Percentiles rank a stretch among this genome's conserved stretches.
Evolutionary conservation across 2,888 invertebrate genomes (phyloP).

Genomic region (Drosophila kuntzei): DNA sequence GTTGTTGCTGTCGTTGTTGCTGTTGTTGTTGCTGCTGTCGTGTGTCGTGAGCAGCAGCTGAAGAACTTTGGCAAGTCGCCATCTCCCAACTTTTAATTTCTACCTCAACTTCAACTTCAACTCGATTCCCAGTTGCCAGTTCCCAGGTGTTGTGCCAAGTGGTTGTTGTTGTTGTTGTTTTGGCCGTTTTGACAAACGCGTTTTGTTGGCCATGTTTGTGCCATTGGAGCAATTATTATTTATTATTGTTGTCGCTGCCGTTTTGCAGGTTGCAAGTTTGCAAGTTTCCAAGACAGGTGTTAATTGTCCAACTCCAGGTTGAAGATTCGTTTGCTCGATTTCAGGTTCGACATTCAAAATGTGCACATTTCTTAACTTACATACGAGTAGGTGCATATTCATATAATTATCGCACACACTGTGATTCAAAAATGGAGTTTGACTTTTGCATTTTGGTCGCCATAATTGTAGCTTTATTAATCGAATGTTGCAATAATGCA

Average conservation of each 20-base stretch:
- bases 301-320: conserved; percentile 58
- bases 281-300: conserved; percentile 67
- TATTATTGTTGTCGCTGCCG: conserved; percentile 68
- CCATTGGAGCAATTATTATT: conserved; percentile 76
- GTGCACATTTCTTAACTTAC: conserved; percentile 26
- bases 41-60: conserved; percentile 59
- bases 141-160: conserved; percentile 32
- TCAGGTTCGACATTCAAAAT: conserved; percentile 27
- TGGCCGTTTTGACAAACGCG: conserved; percentile 70
- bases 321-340: conserved; percentile 12
- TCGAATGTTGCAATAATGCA: conserved; percentile 14
- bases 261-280: conserved; percentile 28
- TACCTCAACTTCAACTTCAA: conserved; percentile 8
- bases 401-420: conserved; percentile 3
- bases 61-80: conserved; percentile 36
- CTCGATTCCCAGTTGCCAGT: conserved; percentile 20
- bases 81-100: conserved; percentile 26
- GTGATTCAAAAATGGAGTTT: conserved; percentile 33
- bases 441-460: conserved; percentile 18
- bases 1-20: conserved; percentile 24
- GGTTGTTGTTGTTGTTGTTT: conserved; percentile 25
- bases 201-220: conserved; percentile 75
- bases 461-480: conserved; percentile 39
- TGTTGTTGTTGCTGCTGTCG: conserved; percentile 38
- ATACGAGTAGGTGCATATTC: background rate